Conservation (phyloP, 2,797 vertebrate species). For the Cheirogaleus major region DNA sequence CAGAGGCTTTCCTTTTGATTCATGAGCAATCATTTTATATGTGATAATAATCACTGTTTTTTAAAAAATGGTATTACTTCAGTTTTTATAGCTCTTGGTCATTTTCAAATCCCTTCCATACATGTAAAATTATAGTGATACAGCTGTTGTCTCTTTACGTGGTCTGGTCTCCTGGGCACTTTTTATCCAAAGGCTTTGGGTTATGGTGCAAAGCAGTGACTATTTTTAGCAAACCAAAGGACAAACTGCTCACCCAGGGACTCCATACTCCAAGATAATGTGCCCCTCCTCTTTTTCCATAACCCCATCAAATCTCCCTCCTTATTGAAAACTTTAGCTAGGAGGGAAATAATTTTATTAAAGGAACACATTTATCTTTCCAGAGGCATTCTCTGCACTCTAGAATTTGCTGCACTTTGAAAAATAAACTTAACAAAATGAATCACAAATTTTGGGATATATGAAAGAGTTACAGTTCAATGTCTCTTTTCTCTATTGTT, state of each 20-base stretch:
- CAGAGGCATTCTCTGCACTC: not conserved
- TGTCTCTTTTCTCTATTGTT: not conserved
- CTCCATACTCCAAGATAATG: not conserved
- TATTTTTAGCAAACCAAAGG: not conserved
- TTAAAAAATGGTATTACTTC: not conserved
- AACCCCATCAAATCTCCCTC: not conserved
- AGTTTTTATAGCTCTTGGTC: not conserved
- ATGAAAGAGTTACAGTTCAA: not conserved
- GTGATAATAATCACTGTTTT: not conserved
- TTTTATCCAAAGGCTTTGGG: not conserved
- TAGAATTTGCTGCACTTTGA: not conserved
- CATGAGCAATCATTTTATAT: not conserved
- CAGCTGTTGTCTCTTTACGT: not conserved
- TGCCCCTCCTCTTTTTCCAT: not conserved
- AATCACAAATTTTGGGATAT: not conserved
- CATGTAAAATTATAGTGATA: not conserved
- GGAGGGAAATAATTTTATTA: not conserved
- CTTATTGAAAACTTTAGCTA: not conserved
- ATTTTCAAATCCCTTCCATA: not conserved
- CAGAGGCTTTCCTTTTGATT: not conserved
- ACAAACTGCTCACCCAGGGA: not conserved
- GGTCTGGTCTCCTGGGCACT: not conserved
- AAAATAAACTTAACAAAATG: not conserved
- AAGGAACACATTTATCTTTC: not conserved
- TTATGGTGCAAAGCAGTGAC: not conserved